Percentiles rank a stretch among this genome's conserved stretches.
Conservation (phyloP, 2,888 invertebrate genomes). For the Lepidocyrtinus sp. region DNA sequence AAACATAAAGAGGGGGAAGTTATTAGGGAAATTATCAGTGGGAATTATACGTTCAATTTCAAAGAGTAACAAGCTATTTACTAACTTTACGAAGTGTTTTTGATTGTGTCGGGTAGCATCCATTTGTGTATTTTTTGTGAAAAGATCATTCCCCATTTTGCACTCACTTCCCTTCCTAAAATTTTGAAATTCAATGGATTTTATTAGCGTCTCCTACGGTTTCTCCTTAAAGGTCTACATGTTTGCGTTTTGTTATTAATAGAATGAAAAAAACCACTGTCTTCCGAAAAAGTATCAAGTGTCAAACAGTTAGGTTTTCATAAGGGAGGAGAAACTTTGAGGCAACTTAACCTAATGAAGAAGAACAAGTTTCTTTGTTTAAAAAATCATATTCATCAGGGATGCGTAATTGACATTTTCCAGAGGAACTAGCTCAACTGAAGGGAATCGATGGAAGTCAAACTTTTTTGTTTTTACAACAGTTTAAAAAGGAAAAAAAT, state of each 20-base stretch:
- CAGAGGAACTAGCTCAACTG: slow-evolving; percentile 25
- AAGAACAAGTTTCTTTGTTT: background rate
- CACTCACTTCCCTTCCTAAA: no score
- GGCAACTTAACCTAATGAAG: background rate
- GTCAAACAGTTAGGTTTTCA: slow-evolving; percentile 3
- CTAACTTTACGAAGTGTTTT: background rate
- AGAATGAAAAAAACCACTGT: no score
- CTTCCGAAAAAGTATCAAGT: slow-evolving; percentile 1
- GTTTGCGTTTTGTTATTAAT: no score
- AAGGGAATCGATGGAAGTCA: background rate
- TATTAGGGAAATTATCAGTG: slow-evolving; percentile 55
- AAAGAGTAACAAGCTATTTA: slow-evolving; percentile 34
- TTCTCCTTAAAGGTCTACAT: no score
- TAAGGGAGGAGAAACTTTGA: background rate
- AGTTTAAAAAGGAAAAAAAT: background rate
- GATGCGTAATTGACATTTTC: slow-evolving; percentile 52
- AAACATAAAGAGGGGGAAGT: slow-evolving; percentile 37
- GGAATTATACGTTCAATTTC: slow-evolving; percentile 48
- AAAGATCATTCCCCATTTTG: slow-evolving; percentile 2
- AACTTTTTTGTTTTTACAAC: background rate
- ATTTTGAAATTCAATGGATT: no score
- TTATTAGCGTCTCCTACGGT: no score
- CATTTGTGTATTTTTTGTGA: slow-evolving; percentile 16
- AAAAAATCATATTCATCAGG: background rate
- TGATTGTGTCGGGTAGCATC: slow-evolving; percentile 26